Evolutionary conservation across 2,113 vertebrate species (phyloP), one percentile per base, ranked within the genome.

Genomic region (Nesoenas mayeri): DNA sequence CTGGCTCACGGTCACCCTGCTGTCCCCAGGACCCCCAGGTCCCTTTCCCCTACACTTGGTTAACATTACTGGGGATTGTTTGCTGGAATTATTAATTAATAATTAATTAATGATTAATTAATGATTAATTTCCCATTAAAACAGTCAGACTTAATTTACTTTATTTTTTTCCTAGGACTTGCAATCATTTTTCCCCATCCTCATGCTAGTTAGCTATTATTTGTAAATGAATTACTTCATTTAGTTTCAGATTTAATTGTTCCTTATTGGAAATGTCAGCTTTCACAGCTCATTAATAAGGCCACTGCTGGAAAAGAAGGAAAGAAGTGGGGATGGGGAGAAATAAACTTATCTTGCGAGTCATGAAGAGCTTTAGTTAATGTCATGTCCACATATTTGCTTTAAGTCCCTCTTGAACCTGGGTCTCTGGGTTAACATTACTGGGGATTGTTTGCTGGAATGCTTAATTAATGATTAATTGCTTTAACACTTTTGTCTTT

Each of bases 201-300:
- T 93, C 87, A 15, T 72, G 80, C 86, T 94, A 69, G 79, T 91
- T 97, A 95, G 79, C 83, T 95, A 94, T 97, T 98, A 96, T 97
- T 97, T 96, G 96, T 88, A 97, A 97, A 96, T 96, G 82, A 97
- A 94, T 69, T 44, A 78, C 95, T 97, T 97, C 91, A 96, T 97
- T 94, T 96, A 73, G 85, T 70, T 94, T 82, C 95, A 85, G 78
- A 91, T 91, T 95, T 98, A 97, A 97, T 92, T 97, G 89, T 97
- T 97, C 93, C 94, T 97, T 93, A 96, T 95, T 97, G 91, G 94
- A 97, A 92, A 95, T 97, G 86, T 96, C 95, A 96, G 94, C 93
- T 96, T 97, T 97, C 96, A 97, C 60, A 97, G 91, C 61, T 97
- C 94, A 97, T 97, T 97, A 97, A 93, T 97, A 79, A 91, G 85